phyloP scores from a whole-genome alignment of 2,797 vertebrate species.

The Prunella strophiata region DNA sequence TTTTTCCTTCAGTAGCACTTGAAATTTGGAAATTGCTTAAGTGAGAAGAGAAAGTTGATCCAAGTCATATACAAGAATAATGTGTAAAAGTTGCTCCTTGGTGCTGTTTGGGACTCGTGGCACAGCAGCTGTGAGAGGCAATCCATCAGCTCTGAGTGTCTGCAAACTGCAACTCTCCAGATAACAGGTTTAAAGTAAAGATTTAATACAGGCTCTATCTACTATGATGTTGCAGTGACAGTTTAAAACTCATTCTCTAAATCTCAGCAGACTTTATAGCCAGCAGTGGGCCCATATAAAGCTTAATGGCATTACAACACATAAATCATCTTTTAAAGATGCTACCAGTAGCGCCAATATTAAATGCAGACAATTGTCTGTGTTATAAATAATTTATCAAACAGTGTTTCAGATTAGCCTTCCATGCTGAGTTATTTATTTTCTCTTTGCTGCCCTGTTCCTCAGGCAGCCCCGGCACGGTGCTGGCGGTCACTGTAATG shows the following conservation, averaged over 20 bases:
- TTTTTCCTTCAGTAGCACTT: conserved; percentile 22
- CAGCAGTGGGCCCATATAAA: conserved; percentile 90
- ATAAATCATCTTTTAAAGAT: conserved; percentile 99
- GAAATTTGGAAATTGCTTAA: conserved; percentile 41
- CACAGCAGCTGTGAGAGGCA: conserved; percentile 76
- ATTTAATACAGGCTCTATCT: conserved; percentile 86
- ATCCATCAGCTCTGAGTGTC: conserved; percentile 90
- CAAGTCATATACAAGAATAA: conserved; percentile 62
- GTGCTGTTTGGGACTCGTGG: conserved; percentile 67
- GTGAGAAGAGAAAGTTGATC: conserved; percentile 60
- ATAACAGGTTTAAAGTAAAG: conserved; percentile 90
- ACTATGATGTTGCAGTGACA: conserved; percentile 85
- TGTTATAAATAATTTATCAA: conserved; percentile 99
- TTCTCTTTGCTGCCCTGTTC: conserved; percentile 87
- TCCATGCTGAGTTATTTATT: conserved; percentile 90
- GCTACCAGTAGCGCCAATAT: conserved; percentile 91
- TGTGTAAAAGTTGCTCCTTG: conserved; percentile 65
- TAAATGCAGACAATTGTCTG: conserved; percentile 95
- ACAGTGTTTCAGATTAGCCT: conserved; percentile 80
- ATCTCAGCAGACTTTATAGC: conserved; percentile 93
- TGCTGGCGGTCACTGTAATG: conserved; percentile 90
- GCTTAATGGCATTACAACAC: conserved; percentile 92
- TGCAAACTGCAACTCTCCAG: conserved; percentile 91
- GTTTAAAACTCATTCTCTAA: conserved; percentile 95
- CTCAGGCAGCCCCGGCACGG: conserved; percentile 88